A percentile compares a stretch with the other conserved stretches of the same genome.
Evolutionary conservation across 2,797 vertebrate genomes (phyloP).

Genomic region (Thaleichthys pacificus): DNA sequence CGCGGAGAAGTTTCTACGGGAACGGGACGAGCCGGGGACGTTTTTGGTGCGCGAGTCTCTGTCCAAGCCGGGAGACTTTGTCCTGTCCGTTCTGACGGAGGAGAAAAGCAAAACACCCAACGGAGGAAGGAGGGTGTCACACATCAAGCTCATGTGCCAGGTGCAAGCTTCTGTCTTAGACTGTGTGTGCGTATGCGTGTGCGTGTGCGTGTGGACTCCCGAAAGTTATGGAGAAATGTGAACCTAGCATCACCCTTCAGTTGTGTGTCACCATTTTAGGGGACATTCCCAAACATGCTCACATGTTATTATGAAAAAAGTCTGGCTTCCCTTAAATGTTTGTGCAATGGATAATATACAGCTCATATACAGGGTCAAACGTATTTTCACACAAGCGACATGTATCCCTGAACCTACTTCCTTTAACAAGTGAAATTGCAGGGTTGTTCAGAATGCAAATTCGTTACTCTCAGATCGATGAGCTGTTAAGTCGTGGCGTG

Average conservation of each 20-base stretch:
- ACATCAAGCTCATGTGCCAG: constrained; percentile 94
- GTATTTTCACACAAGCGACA: background rate
- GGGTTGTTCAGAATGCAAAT: too few species aligned
- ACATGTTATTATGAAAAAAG: constrained; percentile 4
- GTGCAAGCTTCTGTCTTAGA: constrained; percentile 57
- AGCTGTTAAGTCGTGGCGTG: background rate
- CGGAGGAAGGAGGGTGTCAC: constrained; percentile 80
- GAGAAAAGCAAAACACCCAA: constrained; percentile 69
- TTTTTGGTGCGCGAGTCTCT: constrained; percentile 95
- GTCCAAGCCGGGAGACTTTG: constrained; percentile 95
- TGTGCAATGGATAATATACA: too few species aligned
- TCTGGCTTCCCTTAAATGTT: constrained; percentile 1
- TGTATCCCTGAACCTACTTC: background rate
- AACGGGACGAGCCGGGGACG: constrained; percentile 83
- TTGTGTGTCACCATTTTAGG: background rate
- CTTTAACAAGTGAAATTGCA: too few species aligned
- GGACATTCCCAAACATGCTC: background rate
- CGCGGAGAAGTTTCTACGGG: constrained; percentile 87
- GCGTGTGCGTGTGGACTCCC: constrained; percentile 2
- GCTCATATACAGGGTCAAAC: background rate
- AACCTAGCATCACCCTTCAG: background rate
- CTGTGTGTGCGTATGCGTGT: constrained; percentile 11
- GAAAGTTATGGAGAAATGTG: background rate
- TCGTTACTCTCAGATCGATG: too few species aligned
- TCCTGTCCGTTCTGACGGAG: constrained; percentile 87